phyloP scores from a whole-genome alignment of 2,113 vertebrate genomes.

The Rynchops niger region DNA sequence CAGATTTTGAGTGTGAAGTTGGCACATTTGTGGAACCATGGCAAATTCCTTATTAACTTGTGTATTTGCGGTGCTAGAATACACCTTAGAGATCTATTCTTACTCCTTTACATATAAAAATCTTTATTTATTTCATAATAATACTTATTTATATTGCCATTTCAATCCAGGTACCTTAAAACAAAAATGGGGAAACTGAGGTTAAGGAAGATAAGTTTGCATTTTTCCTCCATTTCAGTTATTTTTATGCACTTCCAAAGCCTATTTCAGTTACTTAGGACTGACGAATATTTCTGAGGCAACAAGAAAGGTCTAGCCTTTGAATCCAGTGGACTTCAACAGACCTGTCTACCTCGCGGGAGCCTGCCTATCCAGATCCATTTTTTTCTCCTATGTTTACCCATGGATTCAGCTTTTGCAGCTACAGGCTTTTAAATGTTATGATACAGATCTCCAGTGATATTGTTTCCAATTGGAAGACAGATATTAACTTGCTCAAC shows the following conservation, averaged over 20 bases:
- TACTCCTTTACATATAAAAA: background rate
- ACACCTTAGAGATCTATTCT: background rate
- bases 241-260: background rate
- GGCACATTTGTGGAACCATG: background rate
- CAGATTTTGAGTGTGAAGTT: background rate
- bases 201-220: rapidly evolving
- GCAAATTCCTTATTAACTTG: background rate
- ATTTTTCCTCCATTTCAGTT: background rate
- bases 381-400: background rate
- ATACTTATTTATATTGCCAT: background rate
- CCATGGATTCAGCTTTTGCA: background rate
- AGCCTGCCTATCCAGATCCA: background rate
- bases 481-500: background rate
- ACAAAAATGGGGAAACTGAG: background rate
- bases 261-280: background rate
- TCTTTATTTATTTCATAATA: background rate
- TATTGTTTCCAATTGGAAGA: background rate
- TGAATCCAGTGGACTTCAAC: background rate
- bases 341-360: background rate
- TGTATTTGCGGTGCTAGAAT: background rate
- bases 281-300: background rate
- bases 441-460: background rate
- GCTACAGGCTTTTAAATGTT: background rate
- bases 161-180: background rate
- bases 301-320: background rate